Conservation (phyloP, 2,888 invertebrate genomes). For the Seira ritae region DNA sequence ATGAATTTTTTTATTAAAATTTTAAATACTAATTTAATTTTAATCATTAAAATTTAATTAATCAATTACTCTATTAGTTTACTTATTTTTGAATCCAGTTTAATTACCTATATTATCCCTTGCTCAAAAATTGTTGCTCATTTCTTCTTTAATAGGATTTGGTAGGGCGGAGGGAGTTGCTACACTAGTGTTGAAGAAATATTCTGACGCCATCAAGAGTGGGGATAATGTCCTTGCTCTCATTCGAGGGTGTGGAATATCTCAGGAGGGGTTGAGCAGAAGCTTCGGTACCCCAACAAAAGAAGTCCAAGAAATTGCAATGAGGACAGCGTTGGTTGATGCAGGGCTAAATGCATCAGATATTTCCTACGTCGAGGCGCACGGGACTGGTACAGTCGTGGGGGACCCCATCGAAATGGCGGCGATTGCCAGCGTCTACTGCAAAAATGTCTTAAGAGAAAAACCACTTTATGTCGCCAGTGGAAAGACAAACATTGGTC, state of each 20-base stretch:
- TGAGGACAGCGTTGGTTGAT: constrained; percentile 75
- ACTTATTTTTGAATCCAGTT: no score
- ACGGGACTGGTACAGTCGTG: constrained; percentile 75
- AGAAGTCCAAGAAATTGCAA: constrained; percentile 55
- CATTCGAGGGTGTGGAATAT: constrained; percentile 50
- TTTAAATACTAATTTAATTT: no score
- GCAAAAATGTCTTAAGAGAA: neutral
- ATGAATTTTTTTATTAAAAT: no score
- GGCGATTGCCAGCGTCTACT: constrained; percentile 46
- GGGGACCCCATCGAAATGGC: constrained; percentile 60
- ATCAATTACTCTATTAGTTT: no score
- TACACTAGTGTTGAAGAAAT: constrained; percentile 51
- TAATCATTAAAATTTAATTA: no score
- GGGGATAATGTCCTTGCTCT: constrained; percentile 51
- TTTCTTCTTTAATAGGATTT: no score
- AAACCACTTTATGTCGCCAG: constrained; percentile 78
- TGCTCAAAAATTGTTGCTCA: no score
- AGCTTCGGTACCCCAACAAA: constrained; percentile 63
- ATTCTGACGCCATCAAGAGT: constrained; percentile 54
- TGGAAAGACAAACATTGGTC: constrained; percentile 67
- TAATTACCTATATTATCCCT: no score
- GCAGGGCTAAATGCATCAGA: constrained; percentile 87
- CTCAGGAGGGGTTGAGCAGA: constrained; percentile 55
- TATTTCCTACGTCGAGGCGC: constrained; percentile 84
- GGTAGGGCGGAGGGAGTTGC: constrained; percentile 36